Percentiles rank a stretch among this genome's conserved stretches.
These are phyloP conservation scores for Chloroceryle inda DNA, from an alignment of 2,797 vertebrate genomes.

Conservation along the genomic window DNA sequence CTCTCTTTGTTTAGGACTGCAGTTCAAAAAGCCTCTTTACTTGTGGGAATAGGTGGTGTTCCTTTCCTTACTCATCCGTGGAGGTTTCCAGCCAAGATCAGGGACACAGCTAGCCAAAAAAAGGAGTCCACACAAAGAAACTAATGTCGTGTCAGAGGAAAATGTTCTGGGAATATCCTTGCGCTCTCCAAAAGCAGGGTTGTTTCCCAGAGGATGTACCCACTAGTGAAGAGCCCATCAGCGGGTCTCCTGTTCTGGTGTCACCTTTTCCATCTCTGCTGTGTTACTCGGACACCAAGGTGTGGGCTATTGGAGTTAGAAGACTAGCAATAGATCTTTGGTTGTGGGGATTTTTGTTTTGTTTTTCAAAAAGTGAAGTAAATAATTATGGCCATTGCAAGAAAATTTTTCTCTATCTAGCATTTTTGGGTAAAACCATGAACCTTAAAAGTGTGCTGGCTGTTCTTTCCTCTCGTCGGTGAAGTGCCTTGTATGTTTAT, in stretches of 20 bases:
- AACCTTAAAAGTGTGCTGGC: background rate
- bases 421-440: background rate
- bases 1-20: background rate
- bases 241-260: background rate
- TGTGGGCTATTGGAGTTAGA: background rate
- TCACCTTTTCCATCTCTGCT: background rate
- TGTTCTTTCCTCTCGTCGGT: background rate
- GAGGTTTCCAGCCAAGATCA: background rate
- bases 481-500: background rate
- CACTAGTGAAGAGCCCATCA: background rate
- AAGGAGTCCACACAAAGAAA: conserved; percentile 19
- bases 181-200: background rate
- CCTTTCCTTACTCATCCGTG: background rate
- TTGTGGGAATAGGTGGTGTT: conserved; percentile 15
- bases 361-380: no score
- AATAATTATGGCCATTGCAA: background rate
- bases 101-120: background rate
- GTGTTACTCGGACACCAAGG: background rate
- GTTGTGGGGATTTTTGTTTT: no score
- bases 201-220: background rate
- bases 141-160: background rate
- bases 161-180: background rate
- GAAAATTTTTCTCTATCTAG: background rate
- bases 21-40: background rate
- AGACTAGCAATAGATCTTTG: background rate